phyloP scores from a whole-genome alignment of 2,888 invertebrate genomes.

The Exephanes ischioxanthus region DNA sequence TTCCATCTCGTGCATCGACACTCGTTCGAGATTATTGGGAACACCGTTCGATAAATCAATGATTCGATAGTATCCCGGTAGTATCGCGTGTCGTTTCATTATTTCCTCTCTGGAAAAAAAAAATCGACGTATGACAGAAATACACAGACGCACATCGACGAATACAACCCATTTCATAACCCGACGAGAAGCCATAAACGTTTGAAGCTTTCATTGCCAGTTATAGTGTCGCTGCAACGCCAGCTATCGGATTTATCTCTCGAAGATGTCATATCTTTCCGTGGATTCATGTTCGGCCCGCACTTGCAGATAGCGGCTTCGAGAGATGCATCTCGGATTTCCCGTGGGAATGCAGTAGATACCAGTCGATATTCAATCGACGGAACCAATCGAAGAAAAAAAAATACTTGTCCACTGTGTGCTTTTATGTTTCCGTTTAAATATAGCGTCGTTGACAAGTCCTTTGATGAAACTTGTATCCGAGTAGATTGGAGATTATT shows the following conservation, averaged over 20 bases:
- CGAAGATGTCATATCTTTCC: slow-evolving; percentile 75
- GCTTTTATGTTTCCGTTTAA: slow-evolving; percentile 20
- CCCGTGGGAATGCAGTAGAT: slow-evolving; percentile 26
- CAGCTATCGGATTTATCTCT: slow-evolving; percentile 74
- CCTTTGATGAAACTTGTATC: neutral
- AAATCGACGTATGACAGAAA: slow-evolving; percentile 18
- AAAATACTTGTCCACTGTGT: slow-evolving; percentile 1
- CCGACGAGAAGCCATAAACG: slow-evolving; percentile 48
- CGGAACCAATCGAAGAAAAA: slow-evolving; percentile 39
- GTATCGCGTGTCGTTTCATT: slow-evolving; percentile 17
- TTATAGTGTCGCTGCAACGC: neutral
- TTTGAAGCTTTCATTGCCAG: slow-evolving; percentile 41
- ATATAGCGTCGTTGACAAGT: neutral
- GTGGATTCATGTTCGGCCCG: slow-evolving; percentile 61
- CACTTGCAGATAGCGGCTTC: slow-evolving; percentile 55
- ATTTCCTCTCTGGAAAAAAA: slow-evolving; percentile 23
- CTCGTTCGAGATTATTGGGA: neutral
- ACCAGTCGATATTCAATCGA: slow-evolving; percentile 50
- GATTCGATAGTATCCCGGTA: neutral
- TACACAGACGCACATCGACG: slow-evolving; percentile 34
- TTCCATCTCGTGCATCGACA: slow-evolving; percentile 1
- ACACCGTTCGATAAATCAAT: neutral
- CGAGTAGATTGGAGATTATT: neutral
- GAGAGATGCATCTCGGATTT: slow-evolving; percentile 51
- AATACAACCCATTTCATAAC: slow-evolving; percentile 13